These are phyloP conservation scores for Latrodectus elegans DNA, from an alignment of 2,888 invertebrate species.

Conservation along the genomic window DNA sequence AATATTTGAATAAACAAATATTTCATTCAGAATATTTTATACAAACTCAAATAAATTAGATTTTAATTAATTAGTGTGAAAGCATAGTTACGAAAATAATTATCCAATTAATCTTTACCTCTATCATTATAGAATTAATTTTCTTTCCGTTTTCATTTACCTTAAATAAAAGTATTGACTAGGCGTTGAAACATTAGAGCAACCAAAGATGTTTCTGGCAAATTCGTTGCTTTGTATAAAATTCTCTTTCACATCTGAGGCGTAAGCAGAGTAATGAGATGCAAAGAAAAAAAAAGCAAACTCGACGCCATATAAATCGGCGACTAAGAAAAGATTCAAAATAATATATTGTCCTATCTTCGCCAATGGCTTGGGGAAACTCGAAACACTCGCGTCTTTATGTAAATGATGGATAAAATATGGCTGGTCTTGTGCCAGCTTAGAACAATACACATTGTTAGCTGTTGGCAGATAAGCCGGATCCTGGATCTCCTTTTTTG, in stretches of 20 bases:
- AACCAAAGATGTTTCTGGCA: too few species aligned
- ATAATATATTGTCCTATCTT: conserved; percentile 34
- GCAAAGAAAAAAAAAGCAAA: conserved; percentile 4
- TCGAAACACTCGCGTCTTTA: conserved; percentile 21
- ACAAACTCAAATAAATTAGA: too few species aligned
- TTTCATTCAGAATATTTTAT: too few species aligned
- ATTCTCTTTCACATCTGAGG: not conserved
- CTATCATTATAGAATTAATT: too few species aligned
- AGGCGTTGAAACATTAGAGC: too few species aligned
- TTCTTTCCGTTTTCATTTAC: too few species aligned
- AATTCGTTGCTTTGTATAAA: not conserved
- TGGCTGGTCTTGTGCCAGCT: conserved; percentile 24
- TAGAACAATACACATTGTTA: conserved; percentile 34
- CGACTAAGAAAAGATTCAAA: conserved; percentile 34
- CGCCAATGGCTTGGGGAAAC: conserved; percentile 8
- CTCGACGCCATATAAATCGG: conserved; percentile 37
- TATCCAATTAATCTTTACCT: too few species aligned
- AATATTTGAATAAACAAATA: too few species aligned
- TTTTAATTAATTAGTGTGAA: too few species aligned
- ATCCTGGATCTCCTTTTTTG: not conserved
- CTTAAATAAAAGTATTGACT: too few species aligned
- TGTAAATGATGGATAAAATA: conserved; percentile 48
- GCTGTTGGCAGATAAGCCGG: conserved; percentile 4
- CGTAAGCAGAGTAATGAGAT: conserved; percentile 6
- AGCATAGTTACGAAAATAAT: too few species aligned